A percentile compares a stretch with the other conserved stretches of the same genome.
These are phyloP conservation scores for Alectoris magna DNA, from an alignment of 2,797 vertebrate genomes.

Conservation along the genomic window DNA sequence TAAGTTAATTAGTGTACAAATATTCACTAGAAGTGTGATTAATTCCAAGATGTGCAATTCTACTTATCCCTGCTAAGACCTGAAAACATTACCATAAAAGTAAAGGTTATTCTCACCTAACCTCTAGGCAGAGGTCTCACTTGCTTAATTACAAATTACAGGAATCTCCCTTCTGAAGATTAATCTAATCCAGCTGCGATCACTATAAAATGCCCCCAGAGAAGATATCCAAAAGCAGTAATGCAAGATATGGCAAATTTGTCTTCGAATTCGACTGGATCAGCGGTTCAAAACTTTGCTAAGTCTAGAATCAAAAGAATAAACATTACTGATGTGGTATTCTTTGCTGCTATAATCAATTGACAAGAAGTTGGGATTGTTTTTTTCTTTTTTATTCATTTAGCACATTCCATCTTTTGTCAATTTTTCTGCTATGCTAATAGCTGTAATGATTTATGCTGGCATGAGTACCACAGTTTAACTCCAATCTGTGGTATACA, in stretches of 20 bases:
- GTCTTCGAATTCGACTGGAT: neutral
- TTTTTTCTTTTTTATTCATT: neutral
- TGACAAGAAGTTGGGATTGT: neutral
- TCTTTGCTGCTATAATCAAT: neutral
- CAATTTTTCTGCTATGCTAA: neutral
- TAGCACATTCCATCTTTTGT: neutral
- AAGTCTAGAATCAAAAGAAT: conserved; percentile 9
- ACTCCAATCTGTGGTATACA: neutral
- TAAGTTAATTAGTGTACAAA: neutral
- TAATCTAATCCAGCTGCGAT: conserved; percentile 27
- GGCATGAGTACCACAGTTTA: neutral
- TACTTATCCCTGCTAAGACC: neutral
- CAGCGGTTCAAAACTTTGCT: neutral
- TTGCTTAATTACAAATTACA: neutral
- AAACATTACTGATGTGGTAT: neutral
- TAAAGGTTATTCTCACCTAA: neutral
- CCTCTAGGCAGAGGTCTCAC: neutral
- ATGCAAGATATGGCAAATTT: neutral
- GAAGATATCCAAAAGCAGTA: neutral
- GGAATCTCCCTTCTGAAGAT: conserved; percentile 12
- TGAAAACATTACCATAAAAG: neutral
- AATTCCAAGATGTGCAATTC: neutral
- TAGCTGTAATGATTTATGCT: neutral
- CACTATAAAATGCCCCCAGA: neutral
- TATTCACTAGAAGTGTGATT: neutral